A percentile compares a stretch with the other conserved stretches of the same genome.
phyloP scores from a whole-genome alignment of 64 coral and sea anemone genomes.

The Montipora cactus region DNA sequence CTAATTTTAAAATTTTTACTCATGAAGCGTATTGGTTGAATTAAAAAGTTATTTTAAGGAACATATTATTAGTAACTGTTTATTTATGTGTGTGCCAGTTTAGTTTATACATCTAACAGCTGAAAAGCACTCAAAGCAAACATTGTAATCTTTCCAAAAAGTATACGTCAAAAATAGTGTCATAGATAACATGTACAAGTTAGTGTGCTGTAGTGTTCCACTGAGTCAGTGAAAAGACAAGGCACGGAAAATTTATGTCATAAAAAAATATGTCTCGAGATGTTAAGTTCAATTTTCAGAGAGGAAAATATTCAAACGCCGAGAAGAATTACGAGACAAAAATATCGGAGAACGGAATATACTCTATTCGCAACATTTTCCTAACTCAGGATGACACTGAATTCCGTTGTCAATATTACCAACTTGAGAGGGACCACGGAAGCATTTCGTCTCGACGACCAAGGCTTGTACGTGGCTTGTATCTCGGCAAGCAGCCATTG shows the following conservation, averaged over 20 bases:
- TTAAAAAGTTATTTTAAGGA: not conserved
- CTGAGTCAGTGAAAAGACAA: not conserved
- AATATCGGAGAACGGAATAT: not conserved
- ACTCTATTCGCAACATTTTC: not conserved
- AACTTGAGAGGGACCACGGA: not conserved
- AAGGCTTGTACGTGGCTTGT: slow-evolving; percentile 35
- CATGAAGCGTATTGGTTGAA: not conserved
- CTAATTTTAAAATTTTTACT: not conserved
- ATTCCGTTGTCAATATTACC: not conserved
- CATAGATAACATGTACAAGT: not conserved
- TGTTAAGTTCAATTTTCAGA: not conserved
- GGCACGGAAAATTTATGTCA: not conserved
- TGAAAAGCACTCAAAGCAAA: not conserved
- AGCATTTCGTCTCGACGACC: slow-evolving; percentile 14
- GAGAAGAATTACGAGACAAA: not conserved
- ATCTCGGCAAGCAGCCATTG: slow-evolving; percentile 24
- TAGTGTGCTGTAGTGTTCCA: not conserved
- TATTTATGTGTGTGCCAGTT: not conserved
- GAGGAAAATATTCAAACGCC: not conserved
- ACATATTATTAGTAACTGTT: not conserved
- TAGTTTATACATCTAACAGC: not conserved
- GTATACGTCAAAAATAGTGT: not conserved
- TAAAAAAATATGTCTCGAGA: not conserved
- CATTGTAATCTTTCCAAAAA: not conserved
- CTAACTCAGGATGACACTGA: not conserved